A percentile compares a stretch with the other conserved stretches of the same genome.
These are phyloP conservation scores for Tridacna gigas DNA, from an alignment of 2,888 invertebrate species.

Conservation along the genomic window DNA sequence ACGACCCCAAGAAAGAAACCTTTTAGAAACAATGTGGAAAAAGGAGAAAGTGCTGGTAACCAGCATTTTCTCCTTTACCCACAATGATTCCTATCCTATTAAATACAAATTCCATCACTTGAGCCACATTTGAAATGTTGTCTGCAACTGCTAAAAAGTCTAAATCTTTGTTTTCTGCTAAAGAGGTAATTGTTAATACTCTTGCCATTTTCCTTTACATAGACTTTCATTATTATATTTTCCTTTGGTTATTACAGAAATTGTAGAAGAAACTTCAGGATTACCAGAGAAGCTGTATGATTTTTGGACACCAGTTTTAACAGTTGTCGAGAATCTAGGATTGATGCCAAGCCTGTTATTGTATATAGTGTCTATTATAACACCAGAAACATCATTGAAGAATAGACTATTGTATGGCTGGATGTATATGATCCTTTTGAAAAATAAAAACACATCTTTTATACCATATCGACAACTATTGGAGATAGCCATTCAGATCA, in stretches of 20 bases:
- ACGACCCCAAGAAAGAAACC: too few species aligned
- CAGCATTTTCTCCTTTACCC: too few species aligned
- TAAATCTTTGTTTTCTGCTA: too few species aligned
- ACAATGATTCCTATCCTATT: too few species aligned
- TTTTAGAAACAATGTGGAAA: too few species aligned
- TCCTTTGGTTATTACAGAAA: not conserved
- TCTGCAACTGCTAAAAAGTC: too few species aligned
- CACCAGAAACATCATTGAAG: conserved; percentile 1
- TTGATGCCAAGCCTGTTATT: not conserved
- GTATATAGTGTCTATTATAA: conserved; percentile 2
- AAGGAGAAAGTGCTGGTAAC: too few species aligned
- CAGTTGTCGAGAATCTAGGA: not conserved
- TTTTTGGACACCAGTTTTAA: conserved; percentile 1
- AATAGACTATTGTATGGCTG: conserved; percentile 17
- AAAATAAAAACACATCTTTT: not conserved
- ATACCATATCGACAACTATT: conserved; percentile 12
- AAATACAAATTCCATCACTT: too few species aligned
- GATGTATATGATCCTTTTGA: not conserved
- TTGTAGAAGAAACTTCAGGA: not conserved
- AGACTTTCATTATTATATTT: too few species aligned
- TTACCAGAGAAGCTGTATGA: not conserved
- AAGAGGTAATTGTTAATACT: too few species aligned
- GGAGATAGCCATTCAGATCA: not conserved
- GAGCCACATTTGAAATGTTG: too few species aligned
- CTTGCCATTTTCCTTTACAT: too few species aligned